These are phyloP conservation scores for Oreortyx pictus DNA, from an alignment of 2,797 vertebrate species.

Conservation along the genomic window DNA sequence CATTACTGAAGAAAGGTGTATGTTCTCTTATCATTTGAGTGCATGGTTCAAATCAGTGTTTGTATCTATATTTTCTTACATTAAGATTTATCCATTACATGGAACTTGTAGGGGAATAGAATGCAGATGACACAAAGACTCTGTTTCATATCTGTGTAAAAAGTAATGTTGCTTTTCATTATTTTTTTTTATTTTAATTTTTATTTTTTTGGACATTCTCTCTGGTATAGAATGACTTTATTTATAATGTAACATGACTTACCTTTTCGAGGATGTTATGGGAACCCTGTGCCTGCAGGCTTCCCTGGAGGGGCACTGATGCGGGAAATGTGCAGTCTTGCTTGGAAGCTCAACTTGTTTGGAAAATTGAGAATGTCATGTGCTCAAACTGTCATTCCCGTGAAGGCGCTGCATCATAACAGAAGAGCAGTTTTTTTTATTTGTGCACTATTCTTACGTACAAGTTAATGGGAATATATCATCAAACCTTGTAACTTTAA, in stretches of 20 bases:
- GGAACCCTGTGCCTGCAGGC: background rate
- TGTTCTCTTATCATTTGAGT: background rate
- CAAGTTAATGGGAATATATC: background rate
- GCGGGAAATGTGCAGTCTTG: background rate
- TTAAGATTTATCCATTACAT: background rate
- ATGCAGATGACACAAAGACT: accelerated
- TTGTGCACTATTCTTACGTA: background rate
- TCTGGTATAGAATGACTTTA: background rate
- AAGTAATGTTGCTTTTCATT: background rate
- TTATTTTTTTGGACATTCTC: background rate
- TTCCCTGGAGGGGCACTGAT: background rate
- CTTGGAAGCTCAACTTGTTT: background rate
- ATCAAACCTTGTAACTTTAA: background rate
- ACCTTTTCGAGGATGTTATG: background rate
- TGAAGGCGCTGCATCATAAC: background rate
- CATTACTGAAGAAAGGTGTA: background rate
- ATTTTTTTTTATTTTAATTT: no score
- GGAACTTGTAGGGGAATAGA: background rate
- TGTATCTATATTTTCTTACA: background rate
- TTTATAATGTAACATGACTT: background rate
- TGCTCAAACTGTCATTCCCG: background rate
- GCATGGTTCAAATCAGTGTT: background rate
- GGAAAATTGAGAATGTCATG: background rate
- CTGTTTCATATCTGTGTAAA: background rate
- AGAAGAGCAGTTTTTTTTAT: background rate